Evolutionary conservation across 2,797 vertebrate species (phyloP).

Genomic region (Dicrostonyx torquatus): DNA sequence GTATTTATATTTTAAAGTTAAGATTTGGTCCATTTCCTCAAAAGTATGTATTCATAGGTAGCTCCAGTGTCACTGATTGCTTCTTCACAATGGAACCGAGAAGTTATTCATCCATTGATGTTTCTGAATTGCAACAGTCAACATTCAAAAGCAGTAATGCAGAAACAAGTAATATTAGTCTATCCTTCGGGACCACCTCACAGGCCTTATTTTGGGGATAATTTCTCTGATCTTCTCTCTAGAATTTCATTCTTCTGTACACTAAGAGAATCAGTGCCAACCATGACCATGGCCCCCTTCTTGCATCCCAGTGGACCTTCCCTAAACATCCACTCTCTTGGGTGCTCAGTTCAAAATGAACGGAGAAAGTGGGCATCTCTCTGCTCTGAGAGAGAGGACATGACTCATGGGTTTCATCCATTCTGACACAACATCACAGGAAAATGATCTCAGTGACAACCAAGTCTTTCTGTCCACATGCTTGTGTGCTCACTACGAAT

Average conservation of each 20-base stretch:
- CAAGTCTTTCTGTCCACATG: accelerated
- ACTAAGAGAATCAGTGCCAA: neutral
- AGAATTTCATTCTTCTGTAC: neutral
- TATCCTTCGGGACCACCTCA: neutral
- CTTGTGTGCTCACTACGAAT: neutral
- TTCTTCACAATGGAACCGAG: neutral
- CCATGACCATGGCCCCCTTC: neutral
- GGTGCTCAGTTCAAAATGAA: neutral
- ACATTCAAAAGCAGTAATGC: neutral
- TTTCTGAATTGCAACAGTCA: neutral
- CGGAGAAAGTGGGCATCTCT: neutral
- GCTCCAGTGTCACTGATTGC: neutral
- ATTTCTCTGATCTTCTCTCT: neutral
- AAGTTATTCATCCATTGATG: neutral
- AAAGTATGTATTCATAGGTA: neutral
- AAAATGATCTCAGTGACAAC: neutral
- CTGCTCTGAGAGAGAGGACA: neutral
- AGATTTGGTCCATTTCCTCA: neutral
- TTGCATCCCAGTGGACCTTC: neutral
- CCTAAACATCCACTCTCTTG: neutral
- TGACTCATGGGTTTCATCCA: neutral
- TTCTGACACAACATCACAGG: neutral
- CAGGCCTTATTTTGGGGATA: neutral
- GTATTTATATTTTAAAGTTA: neutral
- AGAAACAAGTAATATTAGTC: neutral